phyloP scores from a whole-genome alignment of 2,797 vertebrate species.

The Valencia hispanica region DNA sequence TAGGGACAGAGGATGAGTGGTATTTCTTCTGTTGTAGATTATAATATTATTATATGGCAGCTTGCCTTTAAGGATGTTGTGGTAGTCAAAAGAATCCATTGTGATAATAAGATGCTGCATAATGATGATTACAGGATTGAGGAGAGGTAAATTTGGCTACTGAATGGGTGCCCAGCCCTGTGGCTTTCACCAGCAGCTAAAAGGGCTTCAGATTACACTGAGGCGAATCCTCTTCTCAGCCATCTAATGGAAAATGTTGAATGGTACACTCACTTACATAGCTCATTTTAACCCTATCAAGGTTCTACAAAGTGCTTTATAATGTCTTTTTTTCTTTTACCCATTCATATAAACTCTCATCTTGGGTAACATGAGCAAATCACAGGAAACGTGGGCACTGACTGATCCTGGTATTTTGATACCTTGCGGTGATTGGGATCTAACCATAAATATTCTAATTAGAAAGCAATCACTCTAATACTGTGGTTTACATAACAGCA shows the following conservation, averaged over 20 bases:
- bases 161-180: slow-evolving; percentile 43
- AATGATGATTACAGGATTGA: slow-evolving; percentile 65
- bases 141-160: slow-evolving; percentile 54
- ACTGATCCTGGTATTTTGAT: neutral
- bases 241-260: slow-evolving; percentile 25
- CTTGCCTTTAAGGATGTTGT: slow-evolving; percentile 56
- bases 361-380: neutral
- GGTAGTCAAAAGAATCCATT: slow-evolving; percentile 70
- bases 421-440: slow-evolving; percentile 15
- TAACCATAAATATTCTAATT: slow-evolving; percentile 10
- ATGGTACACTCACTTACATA: neutral
- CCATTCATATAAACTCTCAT: too few species aligned
- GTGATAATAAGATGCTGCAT: slow-evolving; percentile 70
- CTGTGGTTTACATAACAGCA: too few species aligned
- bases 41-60: slow-evolving; percentile 58
- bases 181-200: slow-evolving; percentile 27
- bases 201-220: slow-evolving; percentile 40
- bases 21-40: slow-evolving; percentile 53
- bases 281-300: slow-evolving; percentile 1
- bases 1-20: slow-evolving; percentile 34
- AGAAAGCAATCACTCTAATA: neutral
- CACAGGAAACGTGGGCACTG: neutral
- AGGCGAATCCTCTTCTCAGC: slow-evolving; percentile 54
- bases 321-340: neutral
- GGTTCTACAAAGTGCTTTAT: neutral